Percentiles rank a stretch among this genome's conserved stretches.
These are phyloP conservation scores for Nebria salina DNA, from an alignment of 2,888 invertebrate genomes.

Conservation along the genomic window DNA sequence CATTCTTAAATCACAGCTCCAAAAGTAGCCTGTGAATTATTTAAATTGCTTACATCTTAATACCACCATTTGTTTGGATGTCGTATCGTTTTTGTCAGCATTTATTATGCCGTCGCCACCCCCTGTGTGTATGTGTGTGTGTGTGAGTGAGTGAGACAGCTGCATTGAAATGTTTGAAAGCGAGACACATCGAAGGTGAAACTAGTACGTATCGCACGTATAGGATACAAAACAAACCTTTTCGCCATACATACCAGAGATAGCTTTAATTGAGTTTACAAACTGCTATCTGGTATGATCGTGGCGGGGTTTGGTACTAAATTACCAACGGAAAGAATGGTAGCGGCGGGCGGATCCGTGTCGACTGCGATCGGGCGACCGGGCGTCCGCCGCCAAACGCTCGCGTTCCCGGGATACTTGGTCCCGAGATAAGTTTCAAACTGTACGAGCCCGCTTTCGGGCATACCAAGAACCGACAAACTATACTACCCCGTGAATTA, in stretches of 20 bases:
- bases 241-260: slow-evolving; percentile 18
- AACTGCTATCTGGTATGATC: slow-evolving; percentile 38
- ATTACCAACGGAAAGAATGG: slow-evolving; percentile 45
- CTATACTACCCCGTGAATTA: neutral
- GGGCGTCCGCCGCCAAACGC: neutral
- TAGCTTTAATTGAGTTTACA: slow-evolving; percentile 47
- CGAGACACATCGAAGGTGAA: neutral
- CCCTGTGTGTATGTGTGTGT: neutral
- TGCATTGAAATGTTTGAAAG: neutral
- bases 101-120: slow-evolving; percentile 32
- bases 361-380: neutral
- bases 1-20: slow-evolving; percentile 42
- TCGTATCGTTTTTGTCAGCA: slow-evolving; percentile 46
- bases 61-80: slow-evolving; percentile 45
- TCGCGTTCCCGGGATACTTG: slow-evolving; percentile 35
- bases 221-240: slow-evolving; percentile 42
- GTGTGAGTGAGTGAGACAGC: neutral
- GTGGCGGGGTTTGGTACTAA: slow-evolving; percentile 29
- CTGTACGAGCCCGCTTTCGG: neutral
- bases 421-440: neutral
- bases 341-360: slow-evolving; percentile 26
- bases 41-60: slow-evolving; percentile 47
- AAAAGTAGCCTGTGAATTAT: slow-evolving; percentile 46
- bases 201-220: neutral
- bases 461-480: neutral